Conservation (phyloP, 92 coral and sea anemone genomes). For the Muricea muricata region DNA sequence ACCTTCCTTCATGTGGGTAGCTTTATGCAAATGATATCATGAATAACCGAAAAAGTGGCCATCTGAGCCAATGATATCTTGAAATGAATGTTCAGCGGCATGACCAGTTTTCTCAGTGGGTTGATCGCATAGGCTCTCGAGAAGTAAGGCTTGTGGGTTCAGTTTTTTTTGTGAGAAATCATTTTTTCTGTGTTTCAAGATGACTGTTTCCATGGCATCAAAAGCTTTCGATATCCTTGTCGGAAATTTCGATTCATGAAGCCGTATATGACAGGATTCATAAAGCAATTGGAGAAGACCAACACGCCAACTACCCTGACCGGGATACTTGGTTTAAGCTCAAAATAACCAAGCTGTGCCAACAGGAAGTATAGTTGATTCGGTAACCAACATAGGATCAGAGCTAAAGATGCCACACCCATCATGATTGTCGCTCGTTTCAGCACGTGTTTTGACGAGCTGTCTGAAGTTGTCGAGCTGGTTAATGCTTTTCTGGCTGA, state of each 20-base stretch:
- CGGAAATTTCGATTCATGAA: slow-evolving; percentile 39
- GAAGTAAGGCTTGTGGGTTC: no score
- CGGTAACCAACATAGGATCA: slow-evolving; percentile 78
- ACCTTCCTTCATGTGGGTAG: no score
- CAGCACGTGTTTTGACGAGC: slow-evolving; percentile 13
- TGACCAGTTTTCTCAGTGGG: no score
- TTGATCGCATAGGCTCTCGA: no score
- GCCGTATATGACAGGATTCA: slow-evolving; percentile 43
- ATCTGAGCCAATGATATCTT: no score
- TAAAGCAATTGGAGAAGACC: slow-evolving; percentile 20
- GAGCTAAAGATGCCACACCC: slow-evolving; percentile 69
- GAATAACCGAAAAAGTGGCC: no score
- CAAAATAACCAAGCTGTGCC: slow-evolving; percentile 66
- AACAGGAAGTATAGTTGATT: slow-evolving; percentile 73
- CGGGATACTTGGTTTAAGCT: slow-evolving; percentile 52
- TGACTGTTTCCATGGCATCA: not conserved
- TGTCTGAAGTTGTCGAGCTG: not conserved
- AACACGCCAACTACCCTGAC: slow-evolving; percentile 35
- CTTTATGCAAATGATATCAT: no score
- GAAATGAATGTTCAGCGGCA: no score
- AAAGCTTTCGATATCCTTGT: slow-evolving; percentile 16
- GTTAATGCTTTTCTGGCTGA: slow-evolving; percentile 21
- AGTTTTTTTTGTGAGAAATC: no score
- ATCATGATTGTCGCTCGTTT: slow-evolving; percentile 78
- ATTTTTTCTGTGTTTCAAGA: not conserved